These are phyloP conservation scores for Myopa testacea DNA, from an alignment of 2,888 invertebrate genomes.

Conservation along the genomic window DNA sequence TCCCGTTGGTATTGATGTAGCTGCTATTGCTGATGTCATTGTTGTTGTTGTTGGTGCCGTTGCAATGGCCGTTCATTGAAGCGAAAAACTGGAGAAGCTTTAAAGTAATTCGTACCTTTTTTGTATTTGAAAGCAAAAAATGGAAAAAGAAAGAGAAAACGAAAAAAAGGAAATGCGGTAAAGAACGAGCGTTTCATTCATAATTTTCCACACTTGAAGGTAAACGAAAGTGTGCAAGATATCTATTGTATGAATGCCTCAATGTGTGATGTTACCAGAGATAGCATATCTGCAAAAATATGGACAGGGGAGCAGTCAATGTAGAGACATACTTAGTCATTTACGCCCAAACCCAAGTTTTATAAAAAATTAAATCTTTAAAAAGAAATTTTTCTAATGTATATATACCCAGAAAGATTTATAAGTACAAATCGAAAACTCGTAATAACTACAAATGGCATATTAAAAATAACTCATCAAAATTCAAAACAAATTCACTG, in stretches of 20 bases:
- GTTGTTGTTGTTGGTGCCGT: neutral
- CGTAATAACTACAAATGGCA: too few relatives aligned
- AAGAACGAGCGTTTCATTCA: slow-evolving; percentile 38
- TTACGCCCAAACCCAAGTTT: too few relatives aligned
- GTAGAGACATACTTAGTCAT: too few relatives aligned
- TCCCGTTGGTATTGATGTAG: slow-evolving; percentile 13
- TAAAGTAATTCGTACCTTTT: slow-evolving; percentile 28
- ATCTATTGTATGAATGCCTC: too few relatives aligned
- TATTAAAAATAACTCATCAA: too few relatives aligned
- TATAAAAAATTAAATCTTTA: too few relatives aligned
- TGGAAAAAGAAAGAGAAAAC: neutral
- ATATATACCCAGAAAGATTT: too few relatives aligned
- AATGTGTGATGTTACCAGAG: neutral
- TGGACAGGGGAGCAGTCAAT: too few relatives aligned
- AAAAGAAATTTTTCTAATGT: too few relatives aligned
- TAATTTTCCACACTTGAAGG: slow-evolving; percentile 44
- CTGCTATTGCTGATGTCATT: neutral
- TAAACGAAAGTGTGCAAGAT: slow-evolving; percentile 15
- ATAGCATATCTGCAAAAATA: neutral
- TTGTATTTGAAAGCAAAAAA: slow-evolving; percentile 9
- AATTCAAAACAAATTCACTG: too few relatives aligned
- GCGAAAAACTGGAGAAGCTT: slow-evolving; percentile 15
- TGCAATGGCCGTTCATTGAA: slow-evolving; percentile 27
- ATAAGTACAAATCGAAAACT: too few relatives aligned
- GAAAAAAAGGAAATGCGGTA: slow-evolving; percentile 17